A percentile compares a stretch with the other conserved stretches of the same genome.
These are phyloP conservation scores for Mustela nigripes DNA, from an alignment of 2,113 vertebrate genomes.

Conservation along the genomic window DNA sequence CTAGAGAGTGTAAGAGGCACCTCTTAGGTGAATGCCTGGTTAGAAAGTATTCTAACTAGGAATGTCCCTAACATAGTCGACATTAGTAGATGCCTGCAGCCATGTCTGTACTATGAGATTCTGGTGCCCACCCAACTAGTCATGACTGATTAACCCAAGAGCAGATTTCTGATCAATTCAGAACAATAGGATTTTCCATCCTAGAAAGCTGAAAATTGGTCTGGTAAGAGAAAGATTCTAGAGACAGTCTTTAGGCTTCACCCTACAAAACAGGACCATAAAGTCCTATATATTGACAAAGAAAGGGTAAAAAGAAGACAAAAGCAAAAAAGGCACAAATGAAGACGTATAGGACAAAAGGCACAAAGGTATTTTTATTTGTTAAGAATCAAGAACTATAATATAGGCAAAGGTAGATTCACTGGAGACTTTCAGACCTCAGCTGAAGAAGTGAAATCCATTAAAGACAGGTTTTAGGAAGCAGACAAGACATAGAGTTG, in stretches of 20 bases:
- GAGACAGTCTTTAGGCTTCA: background rate
- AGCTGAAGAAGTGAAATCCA: background rate
- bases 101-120: background rate
- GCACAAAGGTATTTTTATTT: background rate
- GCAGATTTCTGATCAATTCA: background rate
- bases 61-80: background rate
- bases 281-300: background rate
- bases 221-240: background rate
- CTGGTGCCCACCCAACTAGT: background rate
- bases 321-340: background rate
- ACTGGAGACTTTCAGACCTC: background rate
- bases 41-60: background rate
- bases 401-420: background rate
- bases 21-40: background rate
- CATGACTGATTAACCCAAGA: background rate
- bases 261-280: background rate
- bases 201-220: background rate
- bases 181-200: background rate
- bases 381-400: background rate
- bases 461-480: background rate
- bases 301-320: background rate
- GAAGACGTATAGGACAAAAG: background rate
- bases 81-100: background rate
- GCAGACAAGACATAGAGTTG: background rate
- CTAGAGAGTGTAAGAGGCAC: background rate